A percentile compares a stretch with the other conserved stretches of the same genome.
These are phyloP conservation scores for Lineus longissimus DNA, from an alignment of 1,140 invertebrate species.

Conservation along the genomic window DNA sequence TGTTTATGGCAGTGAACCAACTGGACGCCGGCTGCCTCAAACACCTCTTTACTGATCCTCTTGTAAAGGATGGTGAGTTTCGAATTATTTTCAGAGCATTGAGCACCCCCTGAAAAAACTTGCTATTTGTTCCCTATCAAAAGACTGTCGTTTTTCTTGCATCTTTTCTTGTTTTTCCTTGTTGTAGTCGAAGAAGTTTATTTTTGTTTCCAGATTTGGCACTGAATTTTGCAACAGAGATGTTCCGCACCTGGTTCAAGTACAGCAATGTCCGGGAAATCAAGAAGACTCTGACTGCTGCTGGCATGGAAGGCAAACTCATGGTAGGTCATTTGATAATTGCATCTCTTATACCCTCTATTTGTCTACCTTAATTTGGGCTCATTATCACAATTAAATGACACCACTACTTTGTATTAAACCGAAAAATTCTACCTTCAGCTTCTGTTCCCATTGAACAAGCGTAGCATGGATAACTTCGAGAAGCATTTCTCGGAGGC, in stretches of 20 bases:
- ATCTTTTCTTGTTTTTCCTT: not conserved
- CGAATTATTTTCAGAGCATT: conserved; percentile 8
- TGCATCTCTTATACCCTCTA: not conserved
- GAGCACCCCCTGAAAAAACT: not conserved
- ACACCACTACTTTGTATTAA: not conserved
- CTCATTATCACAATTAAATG: too few relatives aligned
- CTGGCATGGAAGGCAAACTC: conserved; percentile 75
- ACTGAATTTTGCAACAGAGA: conserved; percentile 85
- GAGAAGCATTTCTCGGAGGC: conserved; percentile 78
- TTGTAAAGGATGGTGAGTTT: conserved; percentile 84
- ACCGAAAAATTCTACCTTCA: not conserved
- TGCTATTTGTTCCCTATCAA: not conserved
- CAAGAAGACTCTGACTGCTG: conserved; percentile 79
- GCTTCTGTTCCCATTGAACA: conserved; percentile 80
- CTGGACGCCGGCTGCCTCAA: conserved; percentile 76
- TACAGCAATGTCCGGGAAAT: conserved; percentile 84
- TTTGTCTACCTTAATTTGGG: not conserved
- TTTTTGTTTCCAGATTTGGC: conserved; percentile 57
- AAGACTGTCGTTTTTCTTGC: not conserved
- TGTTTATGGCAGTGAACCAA: conserved; percentile 84
- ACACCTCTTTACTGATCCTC: conserved; percentile 67
- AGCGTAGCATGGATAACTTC: conserved; percentile 84
- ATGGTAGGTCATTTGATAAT: conserved; percentile 31
- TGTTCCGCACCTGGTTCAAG: conserved; percentile 85
- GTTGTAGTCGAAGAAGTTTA: not conserved